Evolutionary conservation across 2,888 invertebrate species (phyloP).

Genomic region (Ennomos quercinarius): DNA sequence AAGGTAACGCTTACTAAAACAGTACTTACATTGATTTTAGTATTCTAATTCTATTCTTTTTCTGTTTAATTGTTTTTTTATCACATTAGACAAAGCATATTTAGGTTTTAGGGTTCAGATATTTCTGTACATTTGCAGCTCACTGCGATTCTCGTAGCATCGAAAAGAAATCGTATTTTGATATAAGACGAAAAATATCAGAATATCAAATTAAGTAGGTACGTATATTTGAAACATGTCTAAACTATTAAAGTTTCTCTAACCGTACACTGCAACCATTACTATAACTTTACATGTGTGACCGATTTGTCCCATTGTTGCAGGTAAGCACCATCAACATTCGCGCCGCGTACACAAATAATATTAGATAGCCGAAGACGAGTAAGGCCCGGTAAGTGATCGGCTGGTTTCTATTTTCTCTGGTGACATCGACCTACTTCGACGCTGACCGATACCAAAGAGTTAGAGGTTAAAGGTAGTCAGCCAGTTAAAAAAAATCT

Average conservation of each 20-base stretch:
- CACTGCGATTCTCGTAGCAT: no score
- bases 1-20: no score
- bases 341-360: constrained; percentile 61
- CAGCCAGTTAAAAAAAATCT: no score
- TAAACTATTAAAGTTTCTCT: constrained; percentile 19
- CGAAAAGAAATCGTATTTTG: no score
- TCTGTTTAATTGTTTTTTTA: no score
- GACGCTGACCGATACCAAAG: constrained; percentile 11
- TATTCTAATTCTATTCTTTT: background rate
- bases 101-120: no score
- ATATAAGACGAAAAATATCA: no score
- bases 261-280: constrained; percentile 39
- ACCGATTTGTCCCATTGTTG: constrained; percentile 61
- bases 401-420: constrained; percentile 76
- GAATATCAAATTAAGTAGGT: no score
- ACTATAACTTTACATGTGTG: constrained; percentile 49
- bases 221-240: no score
- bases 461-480: constrained; percentile 4
- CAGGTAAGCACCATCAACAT: constrained; percentile 53
- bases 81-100: no score
- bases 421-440: constrained; percentile 71
- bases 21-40: no score
- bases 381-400: constrained; percentile 64
- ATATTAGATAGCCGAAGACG: constrained; percentile 60
- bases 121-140: no score